Evolutionary conservation across 2,797 vertebrate species (phyloP), one percentile per base, ranked within the genome.

Genomic region (Coreius guichenoti): DNA sequence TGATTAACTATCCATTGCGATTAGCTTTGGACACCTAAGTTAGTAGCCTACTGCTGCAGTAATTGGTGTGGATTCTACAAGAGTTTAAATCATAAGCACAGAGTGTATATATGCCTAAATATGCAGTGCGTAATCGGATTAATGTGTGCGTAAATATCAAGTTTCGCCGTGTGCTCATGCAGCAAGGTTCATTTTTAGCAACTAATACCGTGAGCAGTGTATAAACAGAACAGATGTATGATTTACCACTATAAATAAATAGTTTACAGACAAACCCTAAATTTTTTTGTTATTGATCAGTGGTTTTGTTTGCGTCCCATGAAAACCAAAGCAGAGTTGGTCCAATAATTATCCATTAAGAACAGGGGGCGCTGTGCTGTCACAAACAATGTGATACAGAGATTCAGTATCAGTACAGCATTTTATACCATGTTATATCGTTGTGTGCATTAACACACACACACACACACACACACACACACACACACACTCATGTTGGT

Each of bases 361-460:
- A 65, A 82, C 77, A 87, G 86, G 86, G 87, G 89, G 87, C 86
- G 81, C 81, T 87, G 77, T 90, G 77, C 51, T 80, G 47, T 80
- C 51, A 78, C 75, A 78, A 82, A 80, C 49, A 47, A 61, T 58
- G 31, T 56, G 17, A 33, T 56, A 68, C 23, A 45, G 21, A 75
- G 16, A 13, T 33, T 73, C 81, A 29, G 67, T 23, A 12, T 68
- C 76, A 63, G 69, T 23, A 77, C 51, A 49, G 29, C 51, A 67
- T 54, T 49, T 29, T 6, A n/a, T 21, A 82, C 68, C 36, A 23
- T 58, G 13, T 31, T 33, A 12, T 47, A 17, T 16, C 16, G 13
- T 29, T 63, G 61, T 63, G 26, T 6, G 3, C 61, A 65, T 17
- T 17, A 8, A 8, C 4, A 29, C 0, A 65, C 4, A 61, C 8